phyloP scores from a whole-genome alignment of 2,888 invertebrate species.

The Caenorhabditis afra region DNA sequence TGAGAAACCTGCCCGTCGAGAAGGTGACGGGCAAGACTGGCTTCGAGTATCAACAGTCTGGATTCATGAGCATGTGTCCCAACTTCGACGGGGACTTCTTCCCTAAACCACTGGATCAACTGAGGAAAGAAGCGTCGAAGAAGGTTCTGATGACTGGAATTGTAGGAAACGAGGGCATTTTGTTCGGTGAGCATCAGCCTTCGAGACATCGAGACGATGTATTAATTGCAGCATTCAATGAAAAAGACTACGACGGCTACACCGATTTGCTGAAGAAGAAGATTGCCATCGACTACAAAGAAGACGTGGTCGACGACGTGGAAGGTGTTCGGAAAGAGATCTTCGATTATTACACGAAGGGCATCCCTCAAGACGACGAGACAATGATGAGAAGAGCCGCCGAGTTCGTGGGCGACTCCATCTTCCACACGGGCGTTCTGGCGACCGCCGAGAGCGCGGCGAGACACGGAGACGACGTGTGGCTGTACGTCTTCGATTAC shows the following conservation, averaged over 20 bases:
- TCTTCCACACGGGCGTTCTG: slow-evolving; percentile 49
- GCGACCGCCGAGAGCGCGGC: slow-evolving; percentile 58
- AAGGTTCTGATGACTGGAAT: slow-evolving; percentile 57
- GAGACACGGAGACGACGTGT: slow-evolving; percentile 63
- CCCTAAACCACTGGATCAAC: slow-evolving; percentile 46
- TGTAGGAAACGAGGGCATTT: slow-evolving; percentile 65
- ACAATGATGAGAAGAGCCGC: slow-evolving; percentile 29
- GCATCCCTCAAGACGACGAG: slow-evolving; percentile 14
- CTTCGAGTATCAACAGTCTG: slow-evolving; percentile 28
- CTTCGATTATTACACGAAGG: slow-evolving; percentile 42
- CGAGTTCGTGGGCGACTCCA: slow-evolving; percentile 56
- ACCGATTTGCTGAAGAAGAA: slow-evolving; percentile 2
- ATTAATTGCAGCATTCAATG: slow-evolving; percentile 3
- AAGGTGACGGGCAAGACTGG: slow-evolving; percentile 18
- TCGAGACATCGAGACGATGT: not conserved
- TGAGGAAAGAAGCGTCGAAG: slow-evolving; percentile 61
- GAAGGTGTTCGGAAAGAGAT: slow-evolving; percentile 42
- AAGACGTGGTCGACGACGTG: slow-evolving; percentile 28
- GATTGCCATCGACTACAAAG: slow-evolving; percentile 17
- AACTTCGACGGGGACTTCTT: slow-evolving; percentile 65
- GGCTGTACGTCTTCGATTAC: slow-evolving; percentile 66
- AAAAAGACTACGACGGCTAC: not conserved
- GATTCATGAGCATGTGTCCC: slow-evolving; percentile 46
- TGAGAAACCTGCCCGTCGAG: slow-evolving; percentile 13
- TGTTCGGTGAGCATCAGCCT: slow-evolving; percentile 6